These are phyloP conservation scores for Balaeniceps rex DNA, from an alignment of 2,113 vertebrate genomes.

Conservation along the genomic window DNA sequence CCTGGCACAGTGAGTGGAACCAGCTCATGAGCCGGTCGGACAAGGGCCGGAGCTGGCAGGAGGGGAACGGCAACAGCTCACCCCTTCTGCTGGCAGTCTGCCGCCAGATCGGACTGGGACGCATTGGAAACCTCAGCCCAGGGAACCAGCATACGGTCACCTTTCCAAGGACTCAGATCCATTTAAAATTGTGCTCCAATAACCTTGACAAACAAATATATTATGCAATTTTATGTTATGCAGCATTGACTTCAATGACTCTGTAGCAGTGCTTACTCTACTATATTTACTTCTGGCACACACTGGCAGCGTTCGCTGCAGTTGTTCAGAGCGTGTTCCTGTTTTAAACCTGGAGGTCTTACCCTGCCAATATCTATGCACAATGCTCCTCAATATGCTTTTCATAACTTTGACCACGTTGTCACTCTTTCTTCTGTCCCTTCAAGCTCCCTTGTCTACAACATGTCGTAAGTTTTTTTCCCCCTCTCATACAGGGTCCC, in stretches of 20 bases:
- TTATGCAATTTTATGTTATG: conserved; percentile 50
- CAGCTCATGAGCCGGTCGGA: rapidly evolving
- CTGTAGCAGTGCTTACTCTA: conserved; percentile 49
- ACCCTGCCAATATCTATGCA: background rate
- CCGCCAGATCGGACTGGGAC: background rate
- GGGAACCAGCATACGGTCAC: background rate
- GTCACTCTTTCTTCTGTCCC: background rate
- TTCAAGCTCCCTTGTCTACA: background rate
- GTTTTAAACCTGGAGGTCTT: background rate
- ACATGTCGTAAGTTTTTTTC: rapidly evolving
- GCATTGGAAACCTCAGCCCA: background rate
- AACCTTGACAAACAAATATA: conserved; percentile 51
- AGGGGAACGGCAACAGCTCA: background rate
- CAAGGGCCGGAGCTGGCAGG: background rate
- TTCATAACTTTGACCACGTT: background rate
- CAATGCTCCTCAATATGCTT: background rate
- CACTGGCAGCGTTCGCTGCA: background rate
- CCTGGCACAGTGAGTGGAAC: background rate
- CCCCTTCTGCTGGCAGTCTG: background rate
- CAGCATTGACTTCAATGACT: conserved; percentile 50
- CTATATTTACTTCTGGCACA: conserved; percentile 42
- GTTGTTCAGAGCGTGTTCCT: background rate
- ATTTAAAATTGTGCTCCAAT: conserved; percentile 21
- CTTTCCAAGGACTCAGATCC: conserved; percentile 6
- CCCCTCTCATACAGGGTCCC: background rate